Percentiles rank a stretch among this genome's conserved stretches.
phyloP scores from a whole-genome alignment of 2,888 invertebrate species.

The Campoplex nolae region DNA sequence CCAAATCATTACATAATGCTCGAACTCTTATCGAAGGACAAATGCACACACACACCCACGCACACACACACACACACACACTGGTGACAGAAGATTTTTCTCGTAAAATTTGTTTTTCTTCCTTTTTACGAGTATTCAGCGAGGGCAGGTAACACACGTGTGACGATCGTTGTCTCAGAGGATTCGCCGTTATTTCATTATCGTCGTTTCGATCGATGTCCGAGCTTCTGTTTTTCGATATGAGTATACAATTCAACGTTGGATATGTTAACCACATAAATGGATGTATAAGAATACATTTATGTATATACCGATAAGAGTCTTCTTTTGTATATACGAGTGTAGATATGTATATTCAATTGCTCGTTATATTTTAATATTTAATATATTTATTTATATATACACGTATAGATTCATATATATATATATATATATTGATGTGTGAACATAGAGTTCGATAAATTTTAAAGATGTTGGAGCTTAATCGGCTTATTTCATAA shows the following conservation, averaged over 20 bases:
- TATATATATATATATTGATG: constrained; percentile 16
- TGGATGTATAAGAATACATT: constrained; percentile 36
- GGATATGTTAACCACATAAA: constrained; percentile 52
- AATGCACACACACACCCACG: background rate
- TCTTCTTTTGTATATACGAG: constrained; percentile 9
- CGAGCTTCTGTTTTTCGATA: constrained; percentile 47
- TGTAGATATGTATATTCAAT: constrained; percentile 13
- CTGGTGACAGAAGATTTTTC: constrained; percentile 50
- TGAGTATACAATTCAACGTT: constrained; percentile 26
- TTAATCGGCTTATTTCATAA: constrained; percentile 66
- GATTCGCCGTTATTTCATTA: constrained; percentile 60
- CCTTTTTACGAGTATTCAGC: background rate
- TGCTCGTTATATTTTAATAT: background rate
- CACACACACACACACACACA: background rate
- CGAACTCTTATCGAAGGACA: constrained; percentile 1
- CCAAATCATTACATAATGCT: constrained; percentile 40
- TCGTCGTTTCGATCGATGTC: constrained; percentile 56
- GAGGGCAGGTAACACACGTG: constrained; percentile 9
- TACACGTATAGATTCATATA: constrained; percentile 14
- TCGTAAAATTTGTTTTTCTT: constrained; percentile 47
- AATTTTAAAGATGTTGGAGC: constrained; percentile 48
- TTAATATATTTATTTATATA: constrained; percentile 4
- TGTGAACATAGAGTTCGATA: constrained; percentile 43
- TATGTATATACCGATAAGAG: background rate
- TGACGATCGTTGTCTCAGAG: constrained; percentile 14